phyloP scores from a whole-genome alignment of 2,113 vertebrate genomes.

The Acrocephalus kingi region DNA sequence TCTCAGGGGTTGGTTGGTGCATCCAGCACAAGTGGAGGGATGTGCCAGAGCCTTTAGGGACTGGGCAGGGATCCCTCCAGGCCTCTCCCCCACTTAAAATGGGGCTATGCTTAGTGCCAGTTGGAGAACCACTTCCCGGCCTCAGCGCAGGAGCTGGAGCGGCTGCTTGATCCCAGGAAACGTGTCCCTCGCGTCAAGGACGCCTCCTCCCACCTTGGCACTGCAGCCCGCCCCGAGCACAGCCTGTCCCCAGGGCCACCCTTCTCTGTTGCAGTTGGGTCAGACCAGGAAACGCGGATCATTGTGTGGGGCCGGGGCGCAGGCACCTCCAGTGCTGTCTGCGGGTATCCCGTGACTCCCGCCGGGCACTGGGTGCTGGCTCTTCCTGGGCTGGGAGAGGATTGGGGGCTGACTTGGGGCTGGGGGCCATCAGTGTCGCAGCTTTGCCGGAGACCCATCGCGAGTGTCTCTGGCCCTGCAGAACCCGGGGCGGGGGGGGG shows the following conservation, averaged over 20 bases:
- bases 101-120: not conserved
- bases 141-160: not conserved
- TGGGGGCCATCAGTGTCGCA: rapidly evolving
- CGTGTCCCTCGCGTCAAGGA: not conserved
- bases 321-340: rapidly evolving
- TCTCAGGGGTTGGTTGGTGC: not conserved
- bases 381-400: not conserved
- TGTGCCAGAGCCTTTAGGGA: rapidly evolving
- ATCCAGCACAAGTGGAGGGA: rapidly evolving
- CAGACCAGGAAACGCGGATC: rapidly evolving
- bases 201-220: not conserved
- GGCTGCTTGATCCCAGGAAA: not conserved
- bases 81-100: not conserved
- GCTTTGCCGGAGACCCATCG: not conserved
- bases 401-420: not conserved
- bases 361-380: not conserved
- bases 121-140: not conserved
- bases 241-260: not conserved
- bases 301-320: rapidly evolving
- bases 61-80: not conserved
- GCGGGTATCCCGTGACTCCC: rapidly evolving
- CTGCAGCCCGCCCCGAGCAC: rapidly evolving
- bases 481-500: not conserved
- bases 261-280: not conserved
- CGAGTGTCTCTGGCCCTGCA: rapidly evolving